A percentile compares a stretch with the other conserved stretches of the same genome.
Conservation (phyloP, 2,113 vertebrate species). For the Artemisiospiza belli region DNA sequence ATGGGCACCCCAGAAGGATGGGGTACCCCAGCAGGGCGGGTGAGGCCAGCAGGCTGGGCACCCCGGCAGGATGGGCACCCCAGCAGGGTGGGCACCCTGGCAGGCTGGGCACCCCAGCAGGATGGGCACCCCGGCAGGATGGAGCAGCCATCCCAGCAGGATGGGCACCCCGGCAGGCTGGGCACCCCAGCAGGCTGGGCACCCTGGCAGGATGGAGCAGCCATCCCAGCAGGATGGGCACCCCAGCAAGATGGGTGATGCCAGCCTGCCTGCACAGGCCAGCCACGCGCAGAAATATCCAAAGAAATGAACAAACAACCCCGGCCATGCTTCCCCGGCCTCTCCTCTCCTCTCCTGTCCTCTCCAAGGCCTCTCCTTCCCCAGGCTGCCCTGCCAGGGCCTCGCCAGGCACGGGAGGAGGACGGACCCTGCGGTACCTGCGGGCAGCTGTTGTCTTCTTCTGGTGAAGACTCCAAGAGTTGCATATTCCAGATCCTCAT, state of each 20-base stretch:
- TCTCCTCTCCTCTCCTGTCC: constrained; percentile 37
- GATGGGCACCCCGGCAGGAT: no score
- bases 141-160: neutral
- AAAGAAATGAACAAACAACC: neutral
- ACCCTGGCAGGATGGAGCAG: no score
- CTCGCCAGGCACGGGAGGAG: neutral
- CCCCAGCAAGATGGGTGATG: neutral
- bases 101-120: no score
- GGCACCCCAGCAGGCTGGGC: no score
- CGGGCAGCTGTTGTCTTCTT: constrained; percentile 64
- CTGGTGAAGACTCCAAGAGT: constrained; percentile 70
- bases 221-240: no score
- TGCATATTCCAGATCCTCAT: constrained; percentile 74
- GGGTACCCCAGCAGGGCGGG: neutral
- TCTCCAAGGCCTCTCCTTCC: constrained; percentile 30
- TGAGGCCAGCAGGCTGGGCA: neutral
- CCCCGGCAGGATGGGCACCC: neutral
- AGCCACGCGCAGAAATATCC: neutral
- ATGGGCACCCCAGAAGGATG: no score
- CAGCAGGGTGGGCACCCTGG: no score
- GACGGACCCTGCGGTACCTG: constrained; percentile 78
- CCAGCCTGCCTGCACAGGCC: neutral
- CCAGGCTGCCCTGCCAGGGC: constrained; percentile 13
- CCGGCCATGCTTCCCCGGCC: constrained; percentile 30
- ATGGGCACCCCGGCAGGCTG: no score